A percentile compares a stretch with the other conserved stretches of the same genome.
Conservation (phyloP, 2,797 vertebrate genomes). For the Phrynocephalus guinanensis region DNA sequence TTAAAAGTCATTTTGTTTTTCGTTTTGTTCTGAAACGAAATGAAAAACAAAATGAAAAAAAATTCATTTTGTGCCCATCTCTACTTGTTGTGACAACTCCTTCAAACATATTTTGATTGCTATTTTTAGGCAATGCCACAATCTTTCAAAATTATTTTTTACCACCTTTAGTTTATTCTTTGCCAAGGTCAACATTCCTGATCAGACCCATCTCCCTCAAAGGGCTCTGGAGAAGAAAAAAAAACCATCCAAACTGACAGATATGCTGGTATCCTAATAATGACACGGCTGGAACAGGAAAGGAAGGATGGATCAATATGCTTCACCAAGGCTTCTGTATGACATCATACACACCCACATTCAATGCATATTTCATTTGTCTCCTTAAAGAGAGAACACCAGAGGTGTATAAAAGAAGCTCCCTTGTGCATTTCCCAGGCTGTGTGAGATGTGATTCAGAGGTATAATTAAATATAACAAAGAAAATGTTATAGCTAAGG, state of each 20-base stretch:
- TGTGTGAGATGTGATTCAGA: conserved; percentile 24
- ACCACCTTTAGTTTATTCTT: too few species aligned
- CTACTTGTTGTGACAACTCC: too few species aligned
- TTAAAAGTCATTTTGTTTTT: too few species aligned
- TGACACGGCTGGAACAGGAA: background rate
- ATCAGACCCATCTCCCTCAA: too few species aligned
- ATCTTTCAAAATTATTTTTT: too few species aligned
- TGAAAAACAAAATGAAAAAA: too few species aligned
- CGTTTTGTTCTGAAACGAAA: too few species aligned
- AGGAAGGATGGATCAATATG: background rate
- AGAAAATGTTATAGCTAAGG: conserved; percentile 28
- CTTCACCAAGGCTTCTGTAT: background rate
- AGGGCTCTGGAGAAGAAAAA: too few species aligned
- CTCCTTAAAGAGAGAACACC: background rate
- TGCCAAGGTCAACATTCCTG: too few species aligned
- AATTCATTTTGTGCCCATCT: too few species aligned
- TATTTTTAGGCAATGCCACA: too few species aligned
- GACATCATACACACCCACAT: background rate
- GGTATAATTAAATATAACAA: background rate
- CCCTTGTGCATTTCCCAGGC: conserved; percentile 6
- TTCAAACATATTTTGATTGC: too few species aligned
- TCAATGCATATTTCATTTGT: conserved; percentile 15
- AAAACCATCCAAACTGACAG: conserved; percentile 26
- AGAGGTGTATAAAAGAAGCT: background rate
- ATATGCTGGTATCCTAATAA: background rate